These are phyloP conservation scores for Pocillopora damicornis DNA, from an alignment of 64 coral and sea anemone species.

Conservation along the genomic window DNA sequence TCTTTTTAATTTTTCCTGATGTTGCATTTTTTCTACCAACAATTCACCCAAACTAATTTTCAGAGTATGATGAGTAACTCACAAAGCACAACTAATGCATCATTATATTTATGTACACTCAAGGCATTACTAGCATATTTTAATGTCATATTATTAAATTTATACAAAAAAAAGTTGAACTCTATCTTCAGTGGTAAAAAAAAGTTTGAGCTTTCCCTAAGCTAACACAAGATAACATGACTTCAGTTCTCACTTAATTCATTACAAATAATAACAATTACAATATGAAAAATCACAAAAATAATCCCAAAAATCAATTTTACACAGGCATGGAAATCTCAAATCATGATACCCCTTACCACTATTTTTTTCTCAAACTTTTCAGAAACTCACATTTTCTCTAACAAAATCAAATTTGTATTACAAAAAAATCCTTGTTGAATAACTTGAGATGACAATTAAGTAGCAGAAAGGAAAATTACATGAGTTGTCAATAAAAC, in stretches of 20 bases:
- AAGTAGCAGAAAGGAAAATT: too few relatives aligned
- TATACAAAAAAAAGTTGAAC: background rate
- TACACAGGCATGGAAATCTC: background rate
- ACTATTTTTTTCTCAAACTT: too few relatives aligned
- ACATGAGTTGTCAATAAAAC: too few relatives aligned
- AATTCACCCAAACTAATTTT: too few relatives aligned
- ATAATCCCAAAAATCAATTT: background rate
- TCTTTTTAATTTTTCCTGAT: too few relatives aligned
- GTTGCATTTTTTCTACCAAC: too few relatives aligned
- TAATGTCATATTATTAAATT: background rate
- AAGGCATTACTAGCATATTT: background rate
- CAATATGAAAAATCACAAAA: background rate
- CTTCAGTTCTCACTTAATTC: background rate
- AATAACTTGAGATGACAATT: too few relatives aligned
- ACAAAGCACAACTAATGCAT: background rate
- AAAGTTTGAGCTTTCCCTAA: background rate
- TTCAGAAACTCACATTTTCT: too few relatives aligned
- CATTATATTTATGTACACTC: background rate
- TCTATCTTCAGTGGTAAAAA: background rate
- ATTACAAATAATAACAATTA: background rate
- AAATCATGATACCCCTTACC: background rate
- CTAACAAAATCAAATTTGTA: too few relatives aligned
- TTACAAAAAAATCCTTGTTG: too few relatives aligned
- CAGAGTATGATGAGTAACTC: background rate
- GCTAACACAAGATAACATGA: background rate